phyloP scores from a whole-genome alignment of 2,113 vertebrate species.

The Triplophysa tibetana region DNA sequence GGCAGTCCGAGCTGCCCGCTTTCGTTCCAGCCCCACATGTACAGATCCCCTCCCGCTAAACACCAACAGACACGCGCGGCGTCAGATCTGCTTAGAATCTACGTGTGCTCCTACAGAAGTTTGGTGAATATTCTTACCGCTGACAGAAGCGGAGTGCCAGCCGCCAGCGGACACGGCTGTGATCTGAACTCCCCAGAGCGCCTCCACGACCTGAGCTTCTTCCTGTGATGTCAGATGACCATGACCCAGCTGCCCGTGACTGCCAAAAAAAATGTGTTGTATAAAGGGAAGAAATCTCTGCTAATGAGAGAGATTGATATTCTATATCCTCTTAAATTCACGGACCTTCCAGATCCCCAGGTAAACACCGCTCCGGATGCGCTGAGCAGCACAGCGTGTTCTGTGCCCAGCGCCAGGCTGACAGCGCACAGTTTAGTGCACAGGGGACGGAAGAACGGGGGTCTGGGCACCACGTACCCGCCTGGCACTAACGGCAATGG shows the following conservation, averaged over 20 bases:
- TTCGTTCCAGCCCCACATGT: slow-evolving; percentile 97
- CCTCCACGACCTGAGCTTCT: slow-evolving; percentile 83
- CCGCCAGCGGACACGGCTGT: slow-evolving; percentile 79
- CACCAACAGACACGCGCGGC: neutral
- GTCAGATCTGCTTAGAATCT: too few species aligned
- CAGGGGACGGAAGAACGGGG: slow-evolving; percentile 76
- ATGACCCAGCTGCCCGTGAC: slow-evolving; percentile 93
- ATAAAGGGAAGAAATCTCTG: too few species aligned
- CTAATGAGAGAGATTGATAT: too few species aligned
- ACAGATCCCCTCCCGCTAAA: slow-evolving; percentile 85
- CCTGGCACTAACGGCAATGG: slow-evolving; percentile 80
- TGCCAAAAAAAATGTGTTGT: slow-evolving; percentile 54
- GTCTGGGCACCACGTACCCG: slow-evolving; percentile 73
- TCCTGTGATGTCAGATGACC: slow-evolving; percentile 75
- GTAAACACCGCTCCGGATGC: slow-evolving; percentile 73
- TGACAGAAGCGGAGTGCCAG: slow-evolving; percentile 87
- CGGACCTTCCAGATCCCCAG: slow-evolving; percentile 88
- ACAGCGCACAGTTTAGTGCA: slow-evolving; percentile 68
- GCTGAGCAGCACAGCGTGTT: slow-evolving; percentile 80
- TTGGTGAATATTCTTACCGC: slow-evolving; percentile 72
- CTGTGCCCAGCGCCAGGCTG: slow-evolving; percentile 76
- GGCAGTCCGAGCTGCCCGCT: slow-evolving; percentile 91
- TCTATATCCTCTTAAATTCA: too few species aligned
- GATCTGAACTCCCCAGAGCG: slow-evolving; percentile 81
- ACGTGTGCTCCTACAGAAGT: neutral